A percentile compares a stretch with the other conserved stretches of the same genome.
These are phyloP conservation scores for Philereme transversata DNA, from an alignment of 2,888 invertebrate genomes.

Conservation along the genomic window DNA sequence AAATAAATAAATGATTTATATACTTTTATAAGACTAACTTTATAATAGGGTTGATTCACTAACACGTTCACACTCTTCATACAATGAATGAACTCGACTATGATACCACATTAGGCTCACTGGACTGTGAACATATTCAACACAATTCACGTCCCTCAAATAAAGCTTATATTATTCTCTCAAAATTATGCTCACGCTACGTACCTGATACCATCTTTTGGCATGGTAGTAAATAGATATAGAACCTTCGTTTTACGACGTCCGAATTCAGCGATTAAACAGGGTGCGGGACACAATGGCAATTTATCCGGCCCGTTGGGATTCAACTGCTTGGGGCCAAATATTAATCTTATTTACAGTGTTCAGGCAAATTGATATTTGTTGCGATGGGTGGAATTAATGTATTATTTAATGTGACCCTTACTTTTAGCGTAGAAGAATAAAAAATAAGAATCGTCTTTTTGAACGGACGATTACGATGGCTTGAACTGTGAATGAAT, in stretches of 20 bases:
- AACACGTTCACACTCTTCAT: too few species aligned
- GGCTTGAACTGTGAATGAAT: too few species aligned
- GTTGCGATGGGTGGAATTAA: conserved; percentile 11
- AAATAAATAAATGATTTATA: too few species aligned
- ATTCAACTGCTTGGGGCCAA: conserved; percentile 26
- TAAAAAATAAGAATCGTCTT: not conserved
- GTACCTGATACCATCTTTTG: not conserved
- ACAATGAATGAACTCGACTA: too few species aligned
- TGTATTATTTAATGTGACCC: conserved; percentile 1
- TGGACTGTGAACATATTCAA: too few species aligned
- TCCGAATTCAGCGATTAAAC: conserved; percentile 13
- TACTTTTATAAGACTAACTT: too few species aligned
- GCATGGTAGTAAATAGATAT: not conserved
- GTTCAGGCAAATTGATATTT: conserved; percentile 22
- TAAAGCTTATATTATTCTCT: too few species aligned
- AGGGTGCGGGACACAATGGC: conserved; percentile 7
- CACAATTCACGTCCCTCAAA: too few species aligned
- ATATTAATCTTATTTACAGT: conserved; percentile 33
- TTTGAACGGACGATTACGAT: too few species aligned
- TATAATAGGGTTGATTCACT: too few species aligned
- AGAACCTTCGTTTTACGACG: conserved; percentile 6
- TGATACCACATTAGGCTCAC: too few species aligned
- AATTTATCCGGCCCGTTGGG: conserved; percentile 28
- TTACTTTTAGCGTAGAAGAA: not conserved
- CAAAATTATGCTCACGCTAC: too few species aligned